phyloP scores from a whole-genome alignment of 2,797 vertebrate species.

The Premnoplex brunnescens region DNA sequence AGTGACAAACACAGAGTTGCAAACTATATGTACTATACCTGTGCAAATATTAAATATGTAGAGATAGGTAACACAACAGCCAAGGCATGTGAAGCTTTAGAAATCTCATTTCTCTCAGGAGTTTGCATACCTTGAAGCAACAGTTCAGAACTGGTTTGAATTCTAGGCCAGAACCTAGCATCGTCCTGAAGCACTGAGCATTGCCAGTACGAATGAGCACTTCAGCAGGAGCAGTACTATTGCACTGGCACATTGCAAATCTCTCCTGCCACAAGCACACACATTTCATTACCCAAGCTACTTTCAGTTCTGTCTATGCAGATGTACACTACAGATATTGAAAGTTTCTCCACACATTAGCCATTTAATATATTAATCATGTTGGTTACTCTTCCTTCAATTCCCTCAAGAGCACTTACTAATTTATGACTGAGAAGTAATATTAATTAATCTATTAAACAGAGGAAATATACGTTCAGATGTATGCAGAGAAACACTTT shows the following conservation, averaged over 20 bases:
- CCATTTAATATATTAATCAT: neutral
- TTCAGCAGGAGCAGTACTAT: neutral
- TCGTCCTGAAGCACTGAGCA: neutral
- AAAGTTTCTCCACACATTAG: neutral
- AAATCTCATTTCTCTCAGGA: neutral
- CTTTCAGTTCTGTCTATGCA: neutral
- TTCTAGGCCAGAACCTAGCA: neutral
- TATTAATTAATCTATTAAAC: constrained; percentile 1
- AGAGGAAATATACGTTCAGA: neutral
- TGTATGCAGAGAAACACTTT: neutral
- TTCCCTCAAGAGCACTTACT: neutral
- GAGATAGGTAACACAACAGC: neutral
- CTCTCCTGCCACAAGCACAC: neutral
- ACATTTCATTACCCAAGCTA: neutral
- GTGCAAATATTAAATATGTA: neutral
- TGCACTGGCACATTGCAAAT: neutral
- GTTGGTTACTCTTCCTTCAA: neutral
- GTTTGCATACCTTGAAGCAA: neutral
- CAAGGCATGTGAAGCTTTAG: neutral
- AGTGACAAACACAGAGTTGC: neutral
- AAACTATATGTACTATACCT: neutral
- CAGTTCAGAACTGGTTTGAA: neutral
- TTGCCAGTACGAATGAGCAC: neutral
- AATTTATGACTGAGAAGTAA: neutral
- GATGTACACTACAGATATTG: neutral